Percentiles rank a stretch among this genome's conserved stretches.
Evolutionary conservation across 1,140 invertebrate genomes (phyloP).

Genomic region (Cydia strobilella): DNA sequence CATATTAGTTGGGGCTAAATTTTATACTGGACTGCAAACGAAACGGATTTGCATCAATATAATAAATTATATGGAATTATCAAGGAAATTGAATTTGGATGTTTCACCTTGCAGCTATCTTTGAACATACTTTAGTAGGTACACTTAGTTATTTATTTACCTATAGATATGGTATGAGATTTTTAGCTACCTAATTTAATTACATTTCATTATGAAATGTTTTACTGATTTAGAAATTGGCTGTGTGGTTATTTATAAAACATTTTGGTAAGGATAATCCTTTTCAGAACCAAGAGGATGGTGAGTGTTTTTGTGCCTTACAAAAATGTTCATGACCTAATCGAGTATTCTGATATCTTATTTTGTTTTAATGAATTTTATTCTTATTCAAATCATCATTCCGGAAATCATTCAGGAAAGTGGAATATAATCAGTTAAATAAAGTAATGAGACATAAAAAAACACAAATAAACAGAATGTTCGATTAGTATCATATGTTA

Average conservation of each 20-base stretch:
- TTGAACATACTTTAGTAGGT: slow-evolving; percentile 47
- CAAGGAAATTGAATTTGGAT: slow-evolving; percentile 56
- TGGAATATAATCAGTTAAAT: slow-evolving; percentile 3
- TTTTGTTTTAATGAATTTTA: slow-evolving; percentile 19
- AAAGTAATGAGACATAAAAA: neutral
- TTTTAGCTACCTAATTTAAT: neutral
- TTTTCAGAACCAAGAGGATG: slow-evolving; percentile 75
- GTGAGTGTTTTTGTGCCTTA: slow-evolving; percentile 71
- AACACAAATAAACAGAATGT: neutral
- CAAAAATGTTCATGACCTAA: slow-evolving; percentile 67
- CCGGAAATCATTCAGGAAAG: no score
- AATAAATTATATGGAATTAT: slow-evolving; percentile 35
- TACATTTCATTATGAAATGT: no score
- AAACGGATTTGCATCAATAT: slow-evolving; percentile 48
- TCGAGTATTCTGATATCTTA: slow-evolving; percentile 52
- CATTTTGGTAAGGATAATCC: slow-evolving; percentile 71
- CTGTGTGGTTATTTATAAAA: slow-evolving; percentile 59
- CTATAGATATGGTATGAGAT: neutral
- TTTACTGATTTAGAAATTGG: slow-evolving; percentile 4
- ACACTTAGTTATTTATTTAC: neutral
- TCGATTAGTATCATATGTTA: neutral
- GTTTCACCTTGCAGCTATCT: slow-evolving; percentile 48
- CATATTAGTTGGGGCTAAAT: slow-evolving; percentile 71
- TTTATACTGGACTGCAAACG: slow-evolving; percentile 61
- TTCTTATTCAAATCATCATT: neutral